phyloP scores from a whole-genome alignment of 2,113 vertebrate genomes.

The Felis chaus region DNA sequence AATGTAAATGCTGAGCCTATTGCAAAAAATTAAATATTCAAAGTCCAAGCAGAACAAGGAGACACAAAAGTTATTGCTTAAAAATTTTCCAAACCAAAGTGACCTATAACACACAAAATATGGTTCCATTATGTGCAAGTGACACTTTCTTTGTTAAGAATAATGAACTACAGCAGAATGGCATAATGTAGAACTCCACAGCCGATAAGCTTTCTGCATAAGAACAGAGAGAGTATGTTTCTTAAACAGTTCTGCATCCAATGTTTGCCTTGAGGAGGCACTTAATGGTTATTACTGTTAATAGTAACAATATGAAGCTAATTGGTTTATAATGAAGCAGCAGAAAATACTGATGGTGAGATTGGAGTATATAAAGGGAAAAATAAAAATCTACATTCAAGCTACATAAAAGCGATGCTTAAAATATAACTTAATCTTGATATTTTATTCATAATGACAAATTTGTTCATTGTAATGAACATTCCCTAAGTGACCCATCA shows the following conservation, averaged over 20 bases:
- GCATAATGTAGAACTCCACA: constrained; percentile 21
- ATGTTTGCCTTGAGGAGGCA: constrained; percentile 27
- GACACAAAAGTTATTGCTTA: constrained; percentile 49
- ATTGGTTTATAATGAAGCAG: constrained; percentile 63
- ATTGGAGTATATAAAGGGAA: not conserved
- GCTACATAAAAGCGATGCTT: not conserved
- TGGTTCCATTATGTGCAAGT: constrained; percentile 21
- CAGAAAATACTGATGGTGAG: constrained; percentile 38
- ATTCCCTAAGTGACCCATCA: not conserved
- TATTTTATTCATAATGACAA: constrained; percentile 21
- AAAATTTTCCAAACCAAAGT: constrained; percentile 63
- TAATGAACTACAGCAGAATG: constrained; percentile 56
- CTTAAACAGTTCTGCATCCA: constrained; percentile 28
- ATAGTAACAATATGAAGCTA: constrained; percentile 55
- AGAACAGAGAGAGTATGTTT: constrained; percentile 56
- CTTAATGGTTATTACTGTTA: constrained; percentile 55
- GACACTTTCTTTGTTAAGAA: constrained; percentile 70
- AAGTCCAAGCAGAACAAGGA: constrained; percentile 37
- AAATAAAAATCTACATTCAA: constrained; percentile 14
- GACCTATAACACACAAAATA: constrained; percentile 56
- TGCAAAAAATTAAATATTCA: constrained; percentile 56
- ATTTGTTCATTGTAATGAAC: not conserved
- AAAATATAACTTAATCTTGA: constrained; percentile 17
- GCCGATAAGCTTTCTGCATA: constrained; percentile 23
- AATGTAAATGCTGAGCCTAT: constrained; percentile 59